Conservation (phyloP, 2,113 vertebrate species). For the Willisornis vidua region DNA sequence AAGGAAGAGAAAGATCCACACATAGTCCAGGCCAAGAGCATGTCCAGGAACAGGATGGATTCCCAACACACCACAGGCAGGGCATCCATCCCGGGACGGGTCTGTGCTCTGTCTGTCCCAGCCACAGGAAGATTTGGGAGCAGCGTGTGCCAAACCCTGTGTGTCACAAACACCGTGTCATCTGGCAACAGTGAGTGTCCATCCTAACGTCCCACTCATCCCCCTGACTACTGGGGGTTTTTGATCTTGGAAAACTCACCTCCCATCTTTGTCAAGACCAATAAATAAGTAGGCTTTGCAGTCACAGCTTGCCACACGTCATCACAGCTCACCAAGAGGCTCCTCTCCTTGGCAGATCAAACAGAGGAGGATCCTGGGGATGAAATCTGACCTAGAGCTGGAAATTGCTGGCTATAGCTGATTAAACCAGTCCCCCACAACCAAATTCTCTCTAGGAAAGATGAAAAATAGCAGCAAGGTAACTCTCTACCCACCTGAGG, state of each 20-base stretch:
- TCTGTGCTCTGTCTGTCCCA: background rate
- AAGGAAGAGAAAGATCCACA: background rate
- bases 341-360: slow-evolving; percentile 22
- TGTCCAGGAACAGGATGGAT: background rate
- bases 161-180: background rate
- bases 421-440: background rate
- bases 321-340: background rate
- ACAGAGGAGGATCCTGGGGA: background rate
- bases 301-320: background rate
- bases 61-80: background rate
- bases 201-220: background rate
- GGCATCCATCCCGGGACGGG: background rate
- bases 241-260: background rate
- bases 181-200: background rate
- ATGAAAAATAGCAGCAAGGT: background rate
- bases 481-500: background rate
- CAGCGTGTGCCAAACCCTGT: fast-evolving
- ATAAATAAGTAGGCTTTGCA: background rate
- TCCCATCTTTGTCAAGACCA: background rate
- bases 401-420: background rate
- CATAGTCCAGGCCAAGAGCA: background rate
- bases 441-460: background rate
- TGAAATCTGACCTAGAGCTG: background rate
- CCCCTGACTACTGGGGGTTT: background rate
- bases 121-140: background rate